Evolutionary conservation across 2,113 vertebrate genomes (phyloP).

Genomic region (Myotis lucifugus): DNA sequence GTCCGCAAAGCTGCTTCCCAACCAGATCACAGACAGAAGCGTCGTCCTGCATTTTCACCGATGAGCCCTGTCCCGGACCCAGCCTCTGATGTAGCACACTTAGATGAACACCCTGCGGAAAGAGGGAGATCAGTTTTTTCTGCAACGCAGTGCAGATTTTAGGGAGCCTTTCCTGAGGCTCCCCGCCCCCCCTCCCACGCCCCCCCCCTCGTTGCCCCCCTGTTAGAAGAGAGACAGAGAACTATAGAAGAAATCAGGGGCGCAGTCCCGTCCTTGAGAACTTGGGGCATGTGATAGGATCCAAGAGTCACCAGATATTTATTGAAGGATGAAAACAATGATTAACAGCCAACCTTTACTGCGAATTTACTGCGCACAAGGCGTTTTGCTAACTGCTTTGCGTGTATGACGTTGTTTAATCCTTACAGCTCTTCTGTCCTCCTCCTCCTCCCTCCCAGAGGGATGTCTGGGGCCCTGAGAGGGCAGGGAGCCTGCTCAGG

Average conservation of each 20-base stretch:
- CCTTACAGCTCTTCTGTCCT: background rate
- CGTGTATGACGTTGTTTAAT: background rate
- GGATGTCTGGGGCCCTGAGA: background rate
- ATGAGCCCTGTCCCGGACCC: background rate
- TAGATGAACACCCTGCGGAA: background rate
- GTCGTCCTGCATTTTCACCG: background rate
- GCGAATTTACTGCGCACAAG: background rate
- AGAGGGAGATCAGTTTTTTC: no score
- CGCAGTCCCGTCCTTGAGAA: background rate
- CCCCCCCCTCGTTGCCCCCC: no score
- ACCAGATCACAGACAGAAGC: background rate
- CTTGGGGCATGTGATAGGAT: background rate
- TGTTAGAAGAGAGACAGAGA: background rate
- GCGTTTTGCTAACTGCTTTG: background rate
- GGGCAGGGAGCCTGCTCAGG: background rate
- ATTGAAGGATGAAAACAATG: background rate
- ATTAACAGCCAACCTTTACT: fast-evolving
- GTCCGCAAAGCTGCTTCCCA: background rate
- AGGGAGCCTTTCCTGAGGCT: background rate
- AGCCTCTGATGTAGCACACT: background rate
- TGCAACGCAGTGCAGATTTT: no score
- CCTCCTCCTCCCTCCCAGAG: background rate
- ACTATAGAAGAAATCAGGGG: background rate
- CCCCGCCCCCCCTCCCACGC: no score
- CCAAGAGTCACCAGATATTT: background rate